A percentile compares a stretch with the other conserved stretches of the same genome.
Conservation (phyloP, 2,888 invertebrate genomes). For the Chalcis sispes region DNA sequence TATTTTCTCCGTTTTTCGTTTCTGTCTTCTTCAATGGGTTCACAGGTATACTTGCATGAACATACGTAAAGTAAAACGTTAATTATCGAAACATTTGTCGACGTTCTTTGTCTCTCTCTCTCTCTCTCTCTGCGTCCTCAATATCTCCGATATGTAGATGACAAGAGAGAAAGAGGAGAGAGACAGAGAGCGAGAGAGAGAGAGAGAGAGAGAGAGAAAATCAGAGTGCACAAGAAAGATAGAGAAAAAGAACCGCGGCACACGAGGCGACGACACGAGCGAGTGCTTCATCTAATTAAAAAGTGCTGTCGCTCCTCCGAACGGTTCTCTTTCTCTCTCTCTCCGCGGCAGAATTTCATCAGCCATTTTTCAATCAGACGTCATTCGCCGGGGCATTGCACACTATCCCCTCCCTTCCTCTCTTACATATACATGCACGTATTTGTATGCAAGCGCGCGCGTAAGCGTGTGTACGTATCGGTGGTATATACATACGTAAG, state of each 20-base stretch:
- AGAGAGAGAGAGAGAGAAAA: too few species aligned
- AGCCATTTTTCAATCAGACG: constrained; percentile 59
- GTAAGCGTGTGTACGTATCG: not conserved
- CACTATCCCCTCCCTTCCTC: not conserved
- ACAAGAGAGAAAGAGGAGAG: too few species aligned
- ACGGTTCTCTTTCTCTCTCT: not conserved
- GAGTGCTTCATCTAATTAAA: constrained; percentile 54
- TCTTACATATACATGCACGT: not conserved
- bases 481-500: not conserved
- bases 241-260: not conserved
- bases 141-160: too few species aligned
- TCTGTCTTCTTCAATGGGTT: not conserved
- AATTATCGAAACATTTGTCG: constrained; percentile 48
- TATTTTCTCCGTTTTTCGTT: not conserved
- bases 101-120: not conserved
- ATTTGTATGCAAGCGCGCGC: not conserved
- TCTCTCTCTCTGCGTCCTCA: not conserved
- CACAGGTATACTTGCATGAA: not conserved
- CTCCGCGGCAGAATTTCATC: constrained; percentile 44
- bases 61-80: too few species aligned
- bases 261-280: not conserved
- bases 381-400: constrained; percentile 43
- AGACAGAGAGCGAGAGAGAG: too few species aligned
- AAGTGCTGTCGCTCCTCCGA: constrained; percentile 29
- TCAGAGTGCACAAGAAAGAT: too few species aligned